phyloP scores from a whole-genome alignment of 2,113 vertebrate species.

The Cyrtonyx montezumae region DNA sequence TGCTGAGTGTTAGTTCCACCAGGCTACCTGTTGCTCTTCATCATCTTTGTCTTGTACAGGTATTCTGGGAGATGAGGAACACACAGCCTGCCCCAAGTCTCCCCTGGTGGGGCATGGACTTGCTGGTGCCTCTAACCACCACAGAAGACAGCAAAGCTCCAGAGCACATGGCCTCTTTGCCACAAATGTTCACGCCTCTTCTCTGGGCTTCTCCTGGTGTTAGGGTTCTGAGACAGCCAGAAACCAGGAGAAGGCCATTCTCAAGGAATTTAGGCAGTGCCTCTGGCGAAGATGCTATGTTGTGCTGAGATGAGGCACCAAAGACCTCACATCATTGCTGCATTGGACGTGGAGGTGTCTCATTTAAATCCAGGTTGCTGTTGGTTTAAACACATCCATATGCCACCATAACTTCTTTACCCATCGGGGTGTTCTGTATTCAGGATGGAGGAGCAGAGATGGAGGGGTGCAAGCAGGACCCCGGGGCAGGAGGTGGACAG shows the following conservation, averaged over 20 bases:
- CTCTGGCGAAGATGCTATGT: not conserved
- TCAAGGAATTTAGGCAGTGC: not conserved
- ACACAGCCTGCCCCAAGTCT: not conserved
- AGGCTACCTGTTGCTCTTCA: not conserved
- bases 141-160: not conserved
- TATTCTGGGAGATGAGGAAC: not conserved
- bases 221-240: not conserved
- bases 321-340: not conserved
- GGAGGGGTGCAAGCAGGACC: not conserved
- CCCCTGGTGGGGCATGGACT: not conserved
- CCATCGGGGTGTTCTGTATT: not conserved
- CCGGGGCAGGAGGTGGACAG: not conserved
- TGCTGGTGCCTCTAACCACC: rapidly evolving
- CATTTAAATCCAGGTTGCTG: not conserved
- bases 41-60: not conserved
- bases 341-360: rapidly evolving
- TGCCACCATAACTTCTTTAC: not conserved
- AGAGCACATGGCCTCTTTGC: rapidly evolving
- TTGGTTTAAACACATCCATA: not conserved
- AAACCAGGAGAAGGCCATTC: not conserved
- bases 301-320: not conserved
- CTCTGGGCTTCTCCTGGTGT: not conserved
- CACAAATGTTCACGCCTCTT: not conserved
- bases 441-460: not conserved
- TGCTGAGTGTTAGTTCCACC: not conserved